Evolutionary conservation across 2,797 vertebrate species (phyloP).

Genomic region (Spizella passerina): DNA sequence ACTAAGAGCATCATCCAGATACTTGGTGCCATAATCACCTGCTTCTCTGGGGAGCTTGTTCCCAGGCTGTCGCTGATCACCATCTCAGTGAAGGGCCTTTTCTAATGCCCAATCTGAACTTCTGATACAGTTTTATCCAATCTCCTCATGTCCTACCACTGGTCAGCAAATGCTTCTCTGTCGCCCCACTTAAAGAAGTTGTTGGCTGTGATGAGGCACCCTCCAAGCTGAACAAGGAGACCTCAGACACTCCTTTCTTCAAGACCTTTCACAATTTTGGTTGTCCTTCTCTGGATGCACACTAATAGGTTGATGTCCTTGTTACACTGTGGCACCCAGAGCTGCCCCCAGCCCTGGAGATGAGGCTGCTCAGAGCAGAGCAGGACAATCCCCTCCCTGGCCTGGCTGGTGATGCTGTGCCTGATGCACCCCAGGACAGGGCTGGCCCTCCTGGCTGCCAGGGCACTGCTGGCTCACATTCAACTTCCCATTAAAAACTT

Average conservation of each 20-base stretch:
- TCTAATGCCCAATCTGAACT: not conserved
- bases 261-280: not conserved
- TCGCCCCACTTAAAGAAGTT: not conserved
- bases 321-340: not conserved
- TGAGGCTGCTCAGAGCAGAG: not conserved
- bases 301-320: not conserved
- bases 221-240: not conserved
- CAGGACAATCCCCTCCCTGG: accelerated
- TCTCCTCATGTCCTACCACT: not conserved
- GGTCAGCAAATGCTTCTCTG: not conserved
- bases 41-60: not conserved
- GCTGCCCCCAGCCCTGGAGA: accelerated
- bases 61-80: not conserved
- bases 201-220: not conserved
- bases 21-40: not conserved
- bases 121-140: not conserved
- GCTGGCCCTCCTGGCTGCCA: not conserved
- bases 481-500: not conserved
- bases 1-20: not conserved
- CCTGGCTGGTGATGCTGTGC: accelerated
- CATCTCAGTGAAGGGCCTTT: not conserved
- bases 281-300: not conserved
- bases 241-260: not conserved
- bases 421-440: accelerated
- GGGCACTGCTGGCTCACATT: not conserved